Conservation (phyloP, 2,797 vertebrate genomes). For the Tragopan temminckii region DNA sequence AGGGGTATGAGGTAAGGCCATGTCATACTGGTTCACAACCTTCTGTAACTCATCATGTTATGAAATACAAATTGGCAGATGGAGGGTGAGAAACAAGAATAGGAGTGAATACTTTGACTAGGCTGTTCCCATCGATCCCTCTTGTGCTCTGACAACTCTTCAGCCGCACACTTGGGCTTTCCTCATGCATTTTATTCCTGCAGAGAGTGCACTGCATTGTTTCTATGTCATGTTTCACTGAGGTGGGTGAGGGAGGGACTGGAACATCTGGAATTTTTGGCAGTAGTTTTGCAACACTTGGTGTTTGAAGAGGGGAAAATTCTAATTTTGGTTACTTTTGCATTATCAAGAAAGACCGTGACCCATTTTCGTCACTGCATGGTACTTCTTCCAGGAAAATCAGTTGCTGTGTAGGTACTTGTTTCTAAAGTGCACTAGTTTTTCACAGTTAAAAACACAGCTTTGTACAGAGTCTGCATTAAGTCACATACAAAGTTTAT, state of each 20-base stretch:
- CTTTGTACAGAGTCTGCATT: background rate
- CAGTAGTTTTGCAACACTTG: slow-evolving; percentile 18
- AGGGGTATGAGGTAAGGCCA: slow-evolving; percentile 38
- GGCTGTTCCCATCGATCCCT: background rate
- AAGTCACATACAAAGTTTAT: background rate
- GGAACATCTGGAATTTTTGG: slow-evolving; percentile 52
- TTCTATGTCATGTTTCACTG: slow-evolving; percentile 11
- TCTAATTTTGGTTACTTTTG: slow-evolving; percentile 33
- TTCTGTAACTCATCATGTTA: slow-evolving; percentile 58
- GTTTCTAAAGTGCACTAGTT: background rate
- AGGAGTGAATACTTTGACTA: background rate
- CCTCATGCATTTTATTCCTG: slow-evolving; percentile 26
- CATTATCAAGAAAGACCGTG: background rate
- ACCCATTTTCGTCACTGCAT: background rate
- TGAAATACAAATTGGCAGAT: slow-evolving; percentile 54
- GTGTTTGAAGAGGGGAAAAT: slow-evolving; percentile 32
- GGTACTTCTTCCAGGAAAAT: background rate
- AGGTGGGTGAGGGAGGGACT: background rate
- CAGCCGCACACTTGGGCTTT: slow-evolving; percentile 11
- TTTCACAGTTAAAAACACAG: background rate
- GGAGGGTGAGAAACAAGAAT: background rate
- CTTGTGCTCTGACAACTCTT: background rate
- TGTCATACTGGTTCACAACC: background rate
- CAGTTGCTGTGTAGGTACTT: background rate
- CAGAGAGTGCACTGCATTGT: background rate